Evolutionary conservation across 2,888 invertebrate species (phyloP).

Genomic region (Oeneis ivallda): DNA sequence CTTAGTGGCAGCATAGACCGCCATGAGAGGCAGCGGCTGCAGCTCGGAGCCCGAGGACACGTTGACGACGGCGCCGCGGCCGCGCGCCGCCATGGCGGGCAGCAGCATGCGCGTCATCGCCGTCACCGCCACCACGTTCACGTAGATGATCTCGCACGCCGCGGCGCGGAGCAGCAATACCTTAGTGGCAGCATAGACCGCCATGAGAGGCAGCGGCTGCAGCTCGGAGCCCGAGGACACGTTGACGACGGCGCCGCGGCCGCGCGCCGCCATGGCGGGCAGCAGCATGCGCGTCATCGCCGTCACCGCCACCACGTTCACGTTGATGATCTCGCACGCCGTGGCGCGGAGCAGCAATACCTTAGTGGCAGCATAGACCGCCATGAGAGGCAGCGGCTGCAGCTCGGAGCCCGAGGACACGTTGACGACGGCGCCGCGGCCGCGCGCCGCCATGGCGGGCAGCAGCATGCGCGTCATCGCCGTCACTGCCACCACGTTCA

Average conservation of each 20-base stretch:
- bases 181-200: constrained; percentile 95
- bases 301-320: constrained; percentile 93
- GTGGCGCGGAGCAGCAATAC: constrained; percentile 85
- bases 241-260: constrained; percentile 92
- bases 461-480: constrained; percentile 90
- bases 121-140: constrained; percentile 93
- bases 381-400: constrained; percentile 93
- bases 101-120: too few relatives aligned
- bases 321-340: constrained; percentile 91
- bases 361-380: constrained; percentile 95
- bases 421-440: constrained; percentile 92
- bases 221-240: constrained; percentile 94
- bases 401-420: constrained; percentile 94
- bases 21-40: too few relatives aligned
- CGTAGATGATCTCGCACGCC: constrained; percentile 91
- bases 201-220: constrained; percentile 93
- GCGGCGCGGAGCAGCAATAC: constrained; percentile 85
- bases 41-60: too few relatives aligned
- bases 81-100: too few relatives aligned
- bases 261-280: constrained; percentile 88
- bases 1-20: too few relatives aligned
- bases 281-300: constrained; percentile 90
- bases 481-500: constrained; percentile 93
- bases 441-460: constrained; percentile 88
- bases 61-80: too few relatives aligned